These are phyloP conservation scores for Ispidina picta DNA, from an alignment of 2,797 vertebrate species.

Conservation along the genomic window DNA sequence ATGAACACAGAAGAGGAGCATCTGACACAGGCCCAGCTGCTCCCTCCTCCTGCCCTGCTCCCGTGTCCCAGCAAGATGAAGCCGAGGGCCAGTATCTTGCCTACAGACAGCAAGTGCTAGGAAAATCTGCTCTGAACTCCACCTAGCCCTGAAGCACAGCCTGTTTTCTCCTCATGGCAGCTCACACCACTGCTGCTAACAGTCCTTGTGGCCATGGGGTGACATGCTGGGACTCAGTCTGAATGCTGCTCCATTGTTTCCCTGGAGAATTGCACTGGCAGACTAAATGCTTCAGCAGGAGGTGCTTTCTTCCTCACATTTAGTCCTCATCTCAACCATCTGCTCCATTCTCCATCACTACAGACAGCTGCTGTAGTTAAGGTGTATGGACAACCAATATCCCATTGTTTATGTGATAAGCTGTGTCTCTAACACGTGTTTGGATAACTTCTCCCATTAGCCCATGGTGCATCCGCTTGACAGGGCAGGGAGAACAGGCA, in stretches of 20 bases:
- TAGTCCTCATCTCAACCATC: not conserved
- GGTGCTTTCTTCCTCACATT: not conserved
- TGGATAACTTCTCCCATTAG: not conserved
- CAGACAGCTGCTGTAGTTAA: not conserved
- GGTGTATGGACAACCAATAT: not conserved
- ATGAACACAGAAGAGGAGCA: not conserved
- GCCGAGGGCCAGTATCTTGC: not conserved
- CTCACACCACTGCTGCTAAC: not conserved
- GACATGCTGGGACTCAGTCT: not conserved
- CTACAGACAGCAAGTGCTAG: not conserved
- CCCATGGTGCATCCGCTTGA: not conserved
- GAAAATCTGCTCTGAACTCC: not conserved
- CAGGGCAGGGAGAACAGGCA: not conserved
- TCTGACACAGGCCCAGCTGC: not conserved
- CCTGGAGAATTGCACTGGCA: not conserved
- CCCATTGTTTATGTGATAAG: not conserved
- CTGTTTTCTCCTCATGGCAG: not conserved
- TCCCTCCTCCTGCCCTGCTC: not conserved
- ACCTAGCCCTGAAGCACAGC: not conserved
- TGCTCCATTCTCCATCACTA: not conserved
- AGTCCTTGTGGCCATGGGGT: not conserved
- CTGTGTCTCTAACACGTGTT: accelerated
- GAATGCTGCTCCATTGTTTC: not conserved
- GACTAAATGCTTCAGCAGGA: not conserved
- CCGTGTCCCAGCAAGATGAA: not conserved